Percentiles rank a stretch among this genome's conserved stretches.
phyloP scores from a whole-genome alignment of 2,888 invertebrate genomes.

The Eucera pruinosa region DNA sequence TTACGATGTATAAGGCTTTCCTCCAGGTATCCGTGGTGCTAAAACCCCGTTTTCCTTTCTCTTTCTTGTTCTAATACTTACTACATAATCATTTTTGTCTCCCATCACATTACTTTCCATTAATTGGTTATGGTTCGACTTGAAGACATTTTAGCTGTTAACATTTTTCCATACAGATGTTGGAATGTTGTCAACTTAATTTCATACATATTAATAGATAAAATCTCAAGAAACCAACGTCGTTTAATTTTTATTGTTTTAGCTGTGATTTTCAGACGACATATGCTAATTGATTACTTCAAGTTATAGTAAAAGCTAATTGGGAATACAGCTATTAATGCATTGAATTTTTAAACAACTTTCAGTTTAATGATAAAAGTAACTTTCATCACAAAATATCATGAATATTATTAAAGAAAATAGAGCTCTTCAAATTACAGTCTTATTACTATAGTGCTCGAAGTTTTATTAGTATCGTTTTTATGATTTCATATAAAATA shows the following conservation, averaged over 20 bases:
- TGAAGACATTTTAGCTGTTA: not conserved
- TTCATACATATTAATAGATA: not conserved
- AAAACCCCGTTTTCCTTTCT: constrained; percentile 62
- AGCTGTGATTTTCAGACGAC: not conserved
- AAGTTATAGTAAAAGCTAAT: not conserved
- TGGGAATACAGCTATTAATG: not conserved
- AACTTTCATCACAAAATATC: not conserved
- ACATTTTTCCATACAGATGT: constrained; percentile 4
- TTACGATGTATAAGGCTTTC: constrained; percentile 63
- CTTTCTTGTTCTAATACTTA: constrained; percentile 30
- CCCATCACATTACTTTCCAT: constrained; percentile 12
- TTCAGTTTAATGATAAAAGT: not conserved
- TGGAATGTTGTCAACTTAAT: not conserved
- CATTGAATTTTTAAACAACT: not conserved
- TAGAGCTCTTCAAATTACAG: not conserved
- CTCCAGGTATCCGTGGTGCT: constrained; percentile 58
- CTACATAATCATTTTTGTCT: constrained; percentile 17
- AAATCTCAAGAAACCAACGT: not conserved
- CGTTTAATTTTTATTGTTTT: not conserved
- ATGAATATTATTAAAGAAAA: not conserved
- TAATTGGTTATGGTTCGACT: constrained; percentile 14
- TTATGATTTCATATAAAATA: not conserved
- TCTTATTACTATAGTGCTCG: not conserved
- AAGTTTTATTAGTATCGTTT: not conserved
- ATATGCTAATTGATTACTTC: constrained; percentile 3